These are phyloP conservation scores for Archips crataeganus DNA, from an alignment of 2,888 invertebrate species.

Conservation along the genomic window DNA sequence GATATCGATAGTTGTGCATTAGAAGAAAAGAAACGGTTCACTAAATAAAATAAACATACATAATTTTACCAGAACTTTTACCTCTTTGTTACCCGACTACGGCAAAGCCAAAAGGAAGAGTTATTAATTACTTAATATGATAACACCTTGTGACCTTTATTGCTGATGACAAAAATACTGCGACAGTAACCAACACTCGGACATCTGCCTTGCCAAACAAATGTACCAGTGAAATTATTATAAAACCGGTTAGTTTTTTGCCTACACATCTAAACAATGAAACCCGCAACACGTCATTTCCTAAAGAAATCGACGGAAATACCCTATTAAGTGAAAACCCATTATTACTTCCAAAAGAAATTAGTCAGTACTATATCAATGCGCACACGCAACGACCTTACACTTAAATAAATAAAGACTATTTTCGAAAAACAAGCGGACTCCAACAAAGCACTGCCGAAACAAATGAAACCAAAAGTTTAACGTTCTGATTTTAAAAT, in stretches of 20 bases:
- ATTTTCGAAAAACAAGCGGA: not conserved
- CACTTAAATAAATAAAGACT: not conserved
- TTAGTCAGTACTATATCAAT: not conserved
- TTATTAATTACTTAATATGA: no score
- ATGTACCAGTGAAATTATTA: not conserved
- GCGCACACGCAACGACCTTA: not conserved
- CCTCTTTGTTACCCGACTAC: no score
- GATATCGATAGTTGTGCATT: no score
- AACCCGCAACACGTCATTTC: not conserved
- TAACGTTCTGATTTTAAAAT: not conserved
- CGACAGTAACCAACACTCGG: no score
- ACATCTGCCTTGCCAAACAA: no score
- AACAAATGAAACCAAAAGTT: not conserved
- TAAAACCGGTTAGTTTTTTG: not conserved
- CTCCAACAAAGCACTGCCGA: not conserved
- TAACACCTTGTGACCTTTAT: no score
- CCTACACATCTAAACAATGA: not conserved
- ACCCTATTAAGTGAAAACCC: slow-evolving; percentile 15
- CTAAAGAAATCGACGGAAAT: slow-evolving; percentile 11
- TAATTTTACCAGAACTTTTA: no score
- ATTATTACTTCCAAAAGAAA: slow-evolving; percentile 6
- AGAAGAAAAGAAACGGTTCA: no score
- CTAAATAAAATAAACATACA: no score
- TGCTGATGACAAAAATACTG: no score
- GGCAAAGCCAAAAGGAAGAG: no score